Evolutionary conservation across 2,888 invertebrate genomes (phyloP), one percentile per base, ranked within the genome.

Genomic region (Drosophila gaucha): DNA sequence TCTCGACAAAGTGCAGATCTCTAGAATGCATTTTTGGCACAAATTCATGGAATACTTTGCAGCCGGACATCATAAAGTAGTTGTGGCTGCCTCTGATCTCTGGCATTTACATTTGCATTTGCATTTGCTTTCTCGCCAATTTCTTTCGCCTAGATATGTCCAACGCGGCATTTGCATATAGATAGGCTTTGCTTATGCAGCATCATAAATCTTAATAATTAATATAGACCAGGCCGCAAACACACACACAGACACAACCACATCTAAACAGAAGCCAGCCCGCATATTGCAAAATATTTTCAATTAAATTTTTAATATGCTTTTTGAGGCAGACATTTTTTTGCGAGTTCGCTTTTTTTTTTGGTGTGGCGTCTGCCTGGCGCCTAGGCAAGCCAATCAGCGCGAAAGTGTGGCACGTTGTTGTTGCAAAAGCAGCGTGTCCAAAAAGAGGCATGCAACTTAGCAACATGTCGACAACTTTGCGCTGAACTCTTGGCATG

Each of bases 161-260:
- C 44, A 51, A 26, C 44, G 41, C 1, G 26, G 36, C 50, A 76
- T 79, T 79, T 79, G 79, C 83, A 82, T 79, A 70, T 82, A 82
- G 70, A 80, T 79, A 50, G 70, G 44, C 63, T 63, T 41, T 56
- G 26, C 30, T 41, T 26, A 24, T 38, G 58, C 62, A 44, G 33
- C 55, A 58, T 44, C 67, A 74, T 83, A 80, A 80, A 80, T 83
- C 79, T 69, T 65, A 68, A 79, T 80, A 80, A 80, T 80, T 79
- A 80, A 80, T 79, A 82, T 49, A 18, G 57, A 51, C 46, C 41
- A 35, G 38, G 26, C 49, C 16, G 28, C 59, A 38, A 24, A 44
- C 30, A 36, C 43, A 51, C n/a, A 6, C 43, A 44, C 12, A 16
- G 10, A 10, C 14, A 20, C 26, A 18, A 3, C 36, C 22, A 54